A percentile compares a stretch with the other conserved stretches of the same genome.
Conservation (phyloP, 2,797 vertebrate genomes). For the Sebastiscus albofasciatus region DNA sequence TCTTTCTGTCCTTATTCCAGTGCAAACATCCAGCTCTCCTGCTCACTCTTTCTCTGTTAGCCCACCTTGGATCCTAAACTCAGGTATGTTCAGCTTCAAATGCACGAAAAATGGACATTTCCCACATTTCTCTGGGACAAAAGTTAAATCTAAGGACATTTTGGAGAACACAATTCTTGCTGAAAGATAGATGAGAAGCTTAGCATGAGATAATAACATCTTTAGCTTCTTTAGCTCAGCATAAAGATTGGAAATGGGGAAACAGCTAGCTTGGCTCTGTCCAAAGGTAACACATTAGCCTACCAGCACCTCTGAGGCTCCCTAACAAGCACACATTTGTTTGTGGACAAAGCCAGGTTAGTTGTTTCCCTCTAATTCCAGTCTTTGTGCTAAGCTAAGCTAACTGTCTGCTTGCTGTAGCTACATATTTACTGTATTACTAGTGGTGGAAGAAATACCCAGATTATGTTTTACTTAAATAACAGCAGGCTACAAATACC, state of each 20-base stretch:
- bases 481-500: too few species aligned
- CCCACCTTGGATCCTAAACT: constrained; percentile 37
- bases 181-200: neutral
- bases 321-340: neutral
- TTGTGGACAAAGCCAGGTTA: neutral
- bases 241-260: neutral
- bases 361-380: neutral
- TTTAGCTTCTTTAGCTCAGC: neutral
- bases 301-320: neutral
- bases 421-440: neutral
- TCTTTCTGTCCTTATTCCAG: neutral
- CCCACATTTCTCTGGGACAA: too few species aligned
- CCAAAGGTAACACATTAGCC: neutral
- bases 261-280: neutral
- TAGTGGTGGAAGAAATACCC: too few species aligned
- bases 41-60: neutral
- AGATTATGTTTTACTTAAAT: too few species aligned
- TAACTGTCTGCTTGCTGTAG: neutral
- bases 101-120: neutral
- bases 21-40: neutral
- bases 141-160: neutral
- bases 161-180: neutral
- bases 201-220: neutral
- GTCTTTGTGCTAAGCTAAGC: neutral
- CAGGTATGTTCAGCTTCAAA: constrained; percentile 41